Conservation (phyloP, 2,113 vertebrate species). For the Triplophysa siluroides region DNA sequence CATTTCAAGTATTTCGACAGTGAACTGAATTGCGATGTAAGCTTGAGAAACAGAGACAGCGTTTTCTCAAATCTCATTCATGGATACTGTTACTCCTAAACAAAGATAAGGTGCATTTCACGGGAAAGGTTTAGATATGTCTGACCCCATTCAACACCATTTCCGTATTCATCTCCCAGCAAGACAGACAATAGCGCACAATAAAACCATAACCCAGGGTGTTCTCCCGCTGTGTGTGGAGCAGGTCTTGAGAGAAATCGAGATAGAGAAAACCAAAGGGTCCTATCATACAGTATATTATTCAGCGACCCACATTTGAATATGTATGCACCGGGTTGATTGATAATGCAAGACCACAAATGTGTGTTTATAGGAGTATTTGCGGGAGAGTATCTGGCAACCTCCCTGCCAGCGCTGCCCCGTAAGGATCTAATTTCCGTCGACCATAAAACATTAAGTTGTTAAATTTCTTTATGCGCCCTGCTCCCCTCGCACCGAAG, state of each 20-base stretch:
- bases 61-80: slow-evolving; percentile 49
- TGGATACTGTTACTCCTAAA: slow-evolving; percentile 66
- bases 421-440: slow-evolving; percentile 67
- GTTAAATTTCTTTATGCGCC: slow-evolving; percentile 75
- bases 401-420: slow-evolving; percentile 58
- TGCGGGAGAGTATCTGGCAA: slow-evolving; percentile 31
- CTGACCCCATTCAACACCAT: slow-evolving; percentile 66
- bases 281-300: not conserved
- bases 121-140: slow-evolving; percentile 68
- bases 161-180: slow-evolving; percentile 61
- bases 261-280: slow-evolving; percentile 1
- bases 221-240: slow-evolving; percentile 15
- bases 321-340: slow-evolving; percentile 18
- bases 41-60: not conserved
- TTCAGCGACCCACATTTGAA: slow-evolving; percentile 9
- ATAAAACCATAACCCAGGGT: slow-evolving; percentile 45
- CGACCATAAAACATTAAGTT: slow-evolving; percentile 73
- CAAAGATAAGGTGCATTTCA: slow-evolving; percentile 67
- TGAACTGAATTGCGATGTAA: slow-evolving; percentile 25
- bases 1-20: slow-evolving; percentile 47
- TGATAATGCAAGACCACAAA: slow-evolving; percentile 29
- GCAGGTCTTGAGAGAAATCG: not conserved
- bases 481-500: slow-evolving; percentile 63
- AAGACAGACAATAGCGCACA: slow-evolving; percentile 71
- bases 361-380: slow-evolving; percentile 42